A percentile compares a stretch with the other conserved stretches of the same genome.
Evolutionary conservation across 1,140 invertebrate genomes (phyloP).

Genomic region (Drosophila truncata): DNA sequence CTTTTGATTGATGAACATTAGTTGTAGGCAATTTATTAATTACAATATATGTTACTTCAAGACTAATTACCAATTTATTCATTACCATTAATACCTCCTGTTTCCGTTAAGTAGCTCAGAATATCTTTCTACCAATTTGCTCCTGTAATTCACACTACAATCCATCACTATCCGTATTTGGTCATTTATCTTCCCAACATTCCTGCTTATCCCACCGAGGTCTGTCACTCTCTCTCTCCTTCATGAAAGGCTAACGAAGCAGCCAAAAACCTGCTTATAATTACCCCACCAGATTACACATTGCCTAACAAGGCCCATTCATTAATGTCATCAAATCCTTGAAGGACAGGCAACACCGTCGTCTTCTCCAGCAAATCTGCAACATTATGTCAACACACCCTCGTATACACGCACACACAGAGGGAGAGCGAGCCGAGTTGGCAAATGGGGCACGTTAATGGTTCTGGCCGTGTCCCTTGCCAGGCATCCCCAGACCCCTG

Average conservation of each 20-base stretch:
- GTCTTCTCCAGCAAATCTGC: conserved; percentile 54
- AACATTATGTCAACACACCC: conserved; percentile 74
- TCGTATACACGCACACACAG: conserved; percentile 24
- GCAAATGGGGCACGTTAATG: conserved; percentile 69
- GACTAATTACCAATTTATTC: background rate
- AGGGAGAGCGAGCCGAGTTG: background rate
- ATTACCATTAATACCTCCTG: background rate
- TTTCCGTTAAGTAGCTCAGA: background rate
- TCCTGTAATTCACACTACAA: conserved; percentile 1
- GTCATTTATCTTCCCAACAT: conserved; percentile 28
- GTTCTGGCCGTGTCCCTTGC: conserved; percentile 1
- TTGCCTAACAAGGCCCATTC: conserved; percentile 71
- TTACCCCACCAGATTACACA: conserved; percentile 74
- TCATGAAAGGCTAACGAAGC: conserved; percentile 26
- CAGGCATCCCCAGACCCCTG: background rate
- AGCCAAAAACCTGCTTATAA: conserved; percentile 64
- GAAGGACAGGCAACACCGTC: conserved; percentile 55
- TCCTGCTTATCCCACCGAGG: background rate
- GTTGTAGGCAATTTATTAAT: background rate
- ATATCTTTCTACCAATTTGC: background rate
- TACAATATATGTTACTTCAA: background rate
- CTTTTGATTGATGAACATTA: conserved; percentile 3
- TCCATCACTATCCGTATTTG: conserved; percentile 27
- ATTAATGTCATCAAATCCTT: conserved; percentile 74
- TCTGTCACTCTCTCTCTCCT: conserved; percentile 1